Conservation (phyloP, 2,888 invertebrate genomes). For the Lucinisca nassula region DNA sequence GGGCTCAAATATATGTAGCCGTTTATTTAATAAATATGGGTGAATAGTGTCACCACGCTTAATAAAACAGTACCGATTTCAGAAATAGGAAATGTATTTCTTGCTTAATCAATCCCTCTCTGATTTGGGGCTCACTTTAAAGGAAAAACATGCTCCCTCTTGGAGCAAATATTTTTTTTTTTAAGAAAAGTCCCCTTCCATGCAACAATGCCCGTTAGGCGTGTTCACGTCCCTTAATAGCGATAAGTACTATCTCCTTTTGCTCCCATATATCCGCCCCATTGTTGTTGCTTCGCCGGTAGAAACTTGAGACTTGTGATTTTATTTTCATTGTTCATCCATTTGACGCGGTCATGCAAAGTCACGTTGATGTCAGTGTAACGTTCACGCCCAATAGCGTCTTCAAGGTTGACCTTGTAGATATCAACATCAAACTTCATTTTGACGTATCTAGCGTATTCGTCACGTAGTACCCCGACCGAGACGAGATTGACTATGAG, state of each 20-base stretch:
- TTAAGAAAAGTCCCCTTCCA: too few species aligned
- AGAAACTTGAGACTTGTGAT: conserved; percentile 68
- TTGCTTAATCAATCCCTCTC: too few species aligned
- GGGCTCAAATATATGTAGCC: too few species aligned
- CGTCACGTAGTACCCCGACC: conserved; percentile 74
- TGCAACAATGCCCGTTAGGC: too few species aligned
- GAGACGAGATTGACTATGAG: conserved; percentile 77
- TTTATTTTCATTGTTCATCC: conserved; percentile 65
- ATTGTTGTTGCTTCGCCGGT: conserved; percentile 62
- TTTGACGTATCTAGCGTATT: conserved; percentile 73
- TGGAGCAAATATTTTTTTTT: too few species aligned
- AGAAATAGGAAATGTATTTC: too few species aligned
- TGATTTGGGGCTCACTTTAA: too few species aligned
- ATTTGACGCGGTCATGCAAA: conserved; percentile 66
- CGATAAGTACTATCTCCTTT: conserved; percentile 67
- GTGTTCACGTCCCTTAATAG: too few species aligned
- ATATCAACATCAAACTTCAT: conserved; percentile 78
- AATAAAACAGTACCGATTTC: too few species aligned
- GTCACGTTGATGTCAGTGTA: conserved; percentile 73
- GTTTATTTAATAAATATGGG: too few species aligned
- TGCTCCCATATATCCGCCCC: conserved; percentile 76
- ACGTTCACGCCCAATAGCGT: conserved; percentile 54
- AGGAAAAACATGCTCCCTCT: too few species aligned
- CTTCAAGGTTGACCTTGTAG: conserved; percentile 73
- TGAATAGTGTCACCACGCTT: too few species aligned